Evolutionary conservation across 2,797 vertebrate species (phyloP), one percentile per base, ranked within the genome.

Genomic region (Leptoclinus maculatus): DNA sequence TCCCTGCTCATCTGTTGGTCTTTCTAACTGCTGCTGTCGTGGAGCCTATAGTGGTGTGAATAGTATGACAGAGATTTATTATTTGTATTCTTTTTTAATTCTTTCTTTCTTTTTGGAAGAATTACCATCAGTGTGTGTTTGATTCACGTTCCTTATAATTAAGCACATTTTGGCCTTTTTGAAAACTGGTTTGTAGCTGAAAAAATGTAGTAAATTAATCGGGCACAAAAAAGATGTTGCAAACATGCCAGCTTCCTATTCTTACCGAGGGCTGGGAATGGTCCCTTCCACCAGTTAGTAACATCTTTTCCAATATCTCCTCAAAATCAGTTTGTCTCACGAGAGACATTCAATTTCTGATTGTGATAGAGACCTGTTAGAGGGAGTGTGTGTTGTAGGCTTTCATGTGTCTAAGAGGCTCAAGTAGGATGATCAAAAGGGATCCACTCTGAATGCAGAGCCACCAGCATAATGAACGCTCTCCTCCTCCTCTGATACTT

Each of bases 401-500:
- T 29, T 29, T 66, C 66, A 41, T 63, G 67, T 49, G 45, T 76
- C 76, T 82, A 88, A 64, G 78, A 38, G 60, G 71, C 76, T 74
- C 79, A 64, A 36, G 51, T 82, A 45, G 70, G 70, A 79, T 67
- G 83, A 79, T 88, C 78, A 68, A 85, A 23, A 85, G 71, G 25
- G 54, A 71, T 32, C 60, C 27, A 34, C n/a, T 68, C 47, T 76
- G 66, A 85, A 65, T 60, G 23, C 78, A 71, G 79, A 84, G 87
- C 60, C 45, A 82, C 71, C 80, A 68, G n/a, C 81, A 74, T 83
- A 70, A 62, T 84, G 72, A 76, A 89, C 82, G 87, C 85, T 84
- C 14, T 53, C 43, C 76, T 77, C 83, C 80, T 63, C 82, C 78
- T 91, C 88, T 88, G 56, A 64, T 32, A 64, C 67, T 77, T 74